Percentiles rank a stretch among this genome's conserved stretches.
Conservation (phyloP, 2,113 vertebrate species). For the Colinus virginianus region DNA sequence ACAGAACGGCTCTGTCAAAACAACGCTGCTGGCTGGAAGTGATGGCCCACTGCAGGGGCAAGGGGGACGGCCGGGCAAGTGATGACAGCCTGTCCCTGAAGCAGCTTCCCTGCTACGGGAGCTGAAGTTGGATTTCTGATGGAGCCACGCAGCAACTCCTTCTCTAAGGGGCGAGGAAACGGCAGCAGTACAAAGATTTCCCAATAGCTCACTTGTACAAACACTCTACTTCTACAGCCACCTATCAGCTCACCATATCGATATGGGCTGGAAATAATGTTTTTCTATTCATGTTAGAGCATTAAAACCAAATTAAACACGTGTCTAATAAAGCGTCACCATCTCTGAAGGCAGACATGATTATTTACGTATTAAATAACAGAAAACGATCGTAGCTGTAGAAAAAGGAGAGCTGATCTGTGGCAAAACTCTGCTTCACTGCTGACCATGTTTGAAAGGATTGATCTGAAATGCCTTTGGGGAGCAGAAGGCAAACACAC, state of each 20-base stretch:
- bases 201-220: neutral
- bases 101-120: neutral
- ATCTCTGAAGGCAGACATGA: neutral
- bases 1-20: neutral
- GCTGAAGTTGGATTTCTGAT: neutral
- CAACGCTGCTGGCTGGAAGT: neutral
- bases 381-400: neutral
- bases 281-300: neutral
- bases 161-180: neutral
- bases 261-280: neutral
- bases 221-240: neutral
- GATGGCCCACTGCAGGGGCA: neutral
- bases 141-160: neutral
- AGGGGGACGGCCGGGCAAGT: neutral
- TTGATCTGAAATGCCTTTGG: neutral
- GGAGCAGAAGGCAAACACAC: neutral
- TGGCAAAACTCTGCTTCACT: neutral
- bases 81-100: accelerated
- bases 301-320: neutral
- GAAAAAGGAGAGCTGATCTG: neutral
- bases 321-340: neutral
- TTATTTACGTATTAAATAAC: neutral
- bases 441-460: neutral
- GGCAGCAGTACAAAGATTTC: accelerated
- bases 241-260: neutral